Base-by-base conservation (phyloP, 2,797 vertebrate genomes). In the Aldrovandia affinis region DNA sequence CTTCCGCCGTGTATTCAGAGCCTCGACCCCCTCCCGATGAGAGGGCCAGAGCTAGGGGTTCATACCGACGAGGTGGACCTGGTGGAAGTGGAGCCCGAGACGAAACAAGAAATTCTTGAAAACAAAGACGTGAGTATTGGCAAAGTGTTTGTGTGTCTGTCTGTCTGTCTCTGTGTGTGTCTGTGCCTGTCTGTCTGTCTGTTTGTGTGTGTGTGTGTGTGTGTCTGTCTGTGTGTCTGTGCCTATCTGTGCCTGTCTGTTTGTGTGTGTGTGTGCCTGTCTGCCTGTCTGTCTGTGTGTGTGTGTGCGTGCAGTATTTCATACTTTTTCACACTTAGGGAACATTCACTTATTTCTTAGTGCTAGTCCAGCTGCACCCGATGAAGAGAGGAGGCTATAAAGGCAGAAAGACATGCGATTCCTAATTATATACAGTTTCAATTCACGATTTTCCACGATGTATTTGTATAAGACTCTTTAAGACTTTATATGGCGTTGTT, bases 61-160 rank as follows among this genome's bases (percentile, higher is more conserved):
- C 84, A 95, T 78, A 94, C 96, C 4, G 97, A 99, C 22, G 97
- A 98, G 89, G 85, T 96, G 54, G 97, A 98, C 55, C 86, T 96
- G 82, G 92, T 96, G 63, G 97, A 98, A 83, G 93, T 94, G 59
- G 96, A 97, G 90, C 96, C 97, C 55, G 96, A 98, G 88, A 88
- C 94, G 18, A 99, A 98, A 87, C 97, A 98, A 92, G 98, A 99
- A 89, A 94, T 99, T 88, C 94, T 99, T 0, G 97, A 98, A 92
- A 99, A 99, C 91, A 99, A 98, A 96, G 96, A 98, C 80, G 98
- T 98, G 81, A 94, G 97, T 77, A 54, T 70, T 65, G 20, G 22
- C 2, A 0, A 7, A 42, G 1, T 75, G 15, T 68, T 9, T 68
- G 28, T 68, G 3, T 36, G 33, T 70, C 30, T 39, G 3, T 70